These are phyloP conservation scores for Noctua janthina DNA, from an alignment of 2,888 invertebrate species.

Conservation along the genomic window DNA sequence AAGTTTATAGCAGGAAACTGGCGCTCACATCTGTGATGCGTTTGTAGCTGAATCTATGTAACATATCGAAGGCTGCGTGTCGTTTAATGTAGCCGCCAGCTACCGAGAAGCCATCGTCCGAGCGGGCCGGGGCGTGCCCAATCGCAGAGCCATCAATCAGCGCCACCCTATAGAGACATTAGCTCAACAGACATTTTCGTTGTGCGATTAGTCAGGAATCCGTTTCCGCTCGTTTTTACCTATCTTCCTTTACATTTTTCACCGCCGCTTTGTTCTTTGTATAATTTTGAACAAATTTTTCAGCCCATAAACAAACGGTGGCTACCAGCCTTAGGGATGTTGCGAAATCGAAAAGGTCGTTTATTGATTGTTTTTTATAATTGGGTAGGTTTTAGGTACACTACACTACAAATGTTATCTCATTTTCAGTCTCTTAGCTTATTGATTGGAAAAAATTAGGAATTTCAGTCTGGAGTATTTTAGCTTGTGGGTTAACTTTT, in stretches of 20 bases:
- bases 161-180: slow-evolving; percentile 82
- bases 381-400: background rate
- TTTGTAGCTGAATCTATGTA: slow-evolving; percentile 54
- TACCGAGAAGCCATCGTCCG: slow-evolving; percentile 75
- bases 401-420: slow-evolving; percentile 11
- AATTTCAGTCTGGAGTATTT: background rate
- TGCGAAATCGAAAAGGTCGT: slow-evolving; percentile 38
- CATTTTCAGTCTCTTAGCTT: slow-evolving; percentile 1
- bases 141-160: slow-evolving; percentile 84
- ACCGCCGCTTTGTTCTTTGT: slow-evolving; percentile 61
- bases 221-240: slow-evolving; percentile 79
- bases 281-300: slow-evolving; percentile 48
- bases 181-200: slow-evolving; percentile 75
- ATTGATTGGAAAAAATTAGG: background rate
- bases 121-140: slow-evolving; percentile 77
- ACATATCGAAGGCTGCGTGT: slow-evolving; percentile 59
- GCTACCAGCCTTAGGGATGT: background rate
- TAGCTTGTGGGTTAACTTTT: background rate
- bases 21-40: slow-evolving; percentile 27
- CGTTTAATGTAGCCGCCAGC: slow-evolving; percentile 79
- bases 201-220: slow-evolving; percentile 80
- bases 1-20: slow-evolving; percentile 49
- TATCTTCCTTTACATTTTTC: slow-evolving; percentile 65
- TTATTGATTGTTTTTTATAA: slow-evolving; percentile 13
- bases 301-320: slow-evolving; percentile 21